Evolutionary conservation across 2,797 vertebrate genomes (phyloP).

Genomic region (Sebastes melanostomus): DNA sequence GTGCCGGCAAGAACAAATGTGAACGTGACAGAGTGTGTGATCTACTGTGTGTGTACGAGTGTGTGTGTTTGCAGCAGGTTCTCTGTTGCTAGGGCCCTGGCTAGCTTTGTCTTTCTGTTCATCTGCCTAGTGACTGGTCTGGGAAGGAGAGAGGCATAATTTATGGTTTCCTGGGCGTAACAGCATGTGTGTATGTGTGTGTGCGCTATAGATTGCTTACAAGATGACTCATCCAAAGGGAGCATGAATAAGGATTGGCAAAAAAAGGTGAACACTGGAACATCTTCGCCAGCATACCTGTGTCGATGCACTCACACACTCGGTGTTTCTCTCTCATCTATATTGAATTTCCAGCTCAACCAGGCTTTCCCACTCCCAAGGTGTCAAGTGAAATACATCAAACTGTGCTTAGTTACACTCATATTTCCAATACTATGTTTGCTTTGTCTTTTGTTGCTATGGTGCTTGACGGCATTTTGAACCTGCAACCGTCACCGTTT

Average conservation of each 20-base stretch:
- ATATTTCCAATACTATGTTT: slow-evolving; percentile 21
- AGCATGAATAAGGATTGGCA: slow-evolving; percentile 26
- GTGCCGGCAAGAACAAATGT: slow-evolving; percentile 12
- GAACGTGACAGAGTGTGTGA: slow-evolving; percentile 21
- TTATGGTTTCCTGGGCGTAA: slow-evolving; percentile 72
- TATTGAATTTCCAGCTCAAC: slow-evolving; percentile 42
- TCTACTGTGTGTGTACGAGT: neutral
- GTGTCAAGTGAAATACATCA: slow-evolving; percentile 41
- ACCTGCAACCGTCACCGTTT: neutral
- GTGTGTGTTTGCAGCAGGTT: slow-evolving; percentile 33
- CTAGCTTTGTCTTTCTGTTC: slow-evolving; percentile 65
- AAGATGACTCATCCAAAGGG: slow-evolving; percentile 48
- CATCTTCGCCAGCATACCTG: neutral
- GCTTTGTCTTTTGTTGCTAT: slow-evolving; percentile 20
- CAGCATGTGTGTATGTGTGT: slow-evolving; percentile 10
- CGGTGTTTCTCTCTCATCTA: neutral
- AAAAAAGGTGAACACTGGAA: slow-evolving; percentile 27
- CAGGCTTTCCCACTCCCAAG: slow-evolving; percentile 2
- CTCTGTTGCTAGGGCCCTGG: slow-evolving; percentile 73
- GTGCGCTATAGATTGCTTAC: slow-evolving; percentile 33
- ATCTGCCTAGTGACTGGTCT: slow-evolving; percentile 73
- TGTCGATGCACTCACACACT: slow-evolving; percentile 15
- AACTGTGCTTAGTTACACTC: slow-evolving; percentile 25
- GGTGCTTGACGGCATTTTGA: slow-evolving; percentile 1
- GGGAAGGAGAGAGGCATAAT: slow-evolving; percentile 63